phyloP scores from a whole-genome alignment of 1,140 invertebrate genomes.

The Drosophila dunni region DNA sequence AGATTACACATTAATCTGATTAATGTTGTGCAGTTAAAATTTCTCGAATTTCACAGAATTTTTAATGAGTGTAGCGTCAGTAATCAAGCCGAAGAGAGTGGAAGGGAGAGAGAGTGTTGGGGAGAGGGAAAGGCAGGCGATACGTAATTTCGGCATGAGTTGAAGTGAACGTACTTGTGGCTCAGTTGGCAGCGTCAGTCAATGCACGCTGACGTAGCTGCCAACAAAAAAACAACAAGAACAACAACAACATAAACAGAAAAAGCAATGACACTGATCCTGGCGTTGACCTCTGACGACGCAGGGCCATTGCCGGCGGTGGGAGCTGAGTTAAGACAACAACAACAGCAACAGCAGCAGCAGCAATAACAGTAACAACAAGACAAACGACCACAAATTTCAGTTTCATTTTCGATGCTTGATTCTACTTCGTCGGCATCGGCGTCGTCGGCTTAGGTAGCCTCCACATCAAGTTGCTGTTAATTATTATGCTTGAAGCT shows the following conservation, averaged over 20 bases:
- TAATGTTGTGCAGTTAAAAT: neutral
- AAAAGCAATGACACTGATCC: slow-evolving; percentile 68
- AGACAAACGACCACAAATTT: slow-evolving; percentile 35
- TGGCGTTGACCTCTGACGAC: slow-evolving; percentile 62
- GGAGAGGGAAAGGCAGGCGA: neutral
- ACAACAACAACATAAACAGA: slow-evolving; percentile 28
- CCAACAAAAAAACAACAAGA: slow-evolving; percentile 42
- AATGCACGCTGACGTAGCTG: slow-evolving; percentile 49
- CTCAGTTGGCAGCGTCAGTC: slow-evolving; percentile 47
- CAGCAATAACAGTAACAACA: slow-evolving; percentile 19
- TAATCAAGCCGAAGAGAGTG: neutral
- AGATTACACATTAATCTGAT: slow-evolving; percentile 7
- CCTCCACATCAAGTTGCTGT: slow-evolving; percentile 60
- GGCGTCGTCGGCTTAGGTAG: slow-evolving; percentile 58
- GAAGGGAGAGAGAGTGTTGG: neutral
- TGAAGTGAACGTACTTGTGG: slow-evolving; percentile 53
- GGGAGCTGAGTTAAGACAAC: slow-evolving; percentile 15
- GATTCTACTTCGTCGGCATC: slow-evolving; percentile 53
- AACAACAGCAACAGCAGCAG: slow-evolving; percentile 12
- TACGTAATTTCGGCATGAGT: slow-evolving; percentile 19
- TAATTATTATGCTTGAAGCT: slow-evolving; percentile 82
- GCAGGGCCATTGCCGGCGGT: slow-evolving; percentile 43
- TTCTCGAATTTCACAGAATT: slow-evolving; percentile 5
- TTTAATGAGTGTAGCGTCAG: neutral
- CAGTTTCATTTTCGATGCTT: slow-evolving; percentile 70